Percentiles rank a stretch among this genome's conserved stretches.
Conservation (phyloP, 2,797 vertebrate species). For the Molossus alvarezi region DNA sequence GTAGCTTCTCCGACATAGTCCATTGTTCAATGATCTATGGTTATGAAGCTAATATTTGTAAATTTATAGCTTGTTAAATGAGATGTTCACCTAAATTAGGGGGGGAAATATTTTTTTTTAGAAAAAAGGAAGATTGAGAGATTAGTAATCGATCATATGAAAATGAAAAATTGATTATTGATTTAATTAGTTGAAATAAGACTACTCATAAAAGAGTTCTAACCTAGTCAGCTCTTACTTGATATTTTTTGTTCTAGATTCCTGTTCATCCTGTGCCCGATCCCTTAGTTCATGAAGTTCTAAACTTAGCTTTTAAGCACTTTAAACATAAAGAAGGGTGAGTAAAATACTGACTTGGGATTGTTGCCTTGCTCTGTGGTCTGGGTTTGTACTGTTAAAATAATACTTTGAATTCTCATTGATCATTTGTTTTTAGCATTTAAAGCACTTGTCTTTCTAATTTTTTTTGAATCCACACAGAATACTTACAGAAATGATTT, state of each 20-base stretch:
- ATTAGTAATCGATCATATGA: neutral
- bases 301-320: constrained; percentile 99
- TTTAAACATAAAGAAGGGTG: constrained; percentile 99
- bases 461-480: constrained; percentile 13
- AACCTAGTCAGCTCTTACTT: neutral
- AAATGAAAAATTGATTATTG: neutral
- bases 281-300: constrained; percentile 99
- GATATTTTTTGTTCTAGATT: constrained; percentile 93
- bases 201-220: neutral
- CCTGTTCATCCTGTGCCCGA: constrained; percentile 99
- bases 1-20: neutral
- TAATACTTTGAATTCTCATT: neutral
- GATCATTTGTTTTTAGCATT: constrained; percentile 26
- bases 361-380: neutral
- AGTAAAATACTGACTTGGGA: constrained; percentile 86
- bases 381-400: neutral
- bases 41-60: constrained; percentile 20
- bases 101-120: constrained; percentile 2
- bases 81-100: neutral
- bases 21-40: neutral
- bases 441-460: neutral
- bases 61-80: constrained; percentile 29
- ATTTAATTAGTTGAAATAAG: constrained; percentile 16
- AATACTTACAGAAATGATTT: constrained; percentile 9
- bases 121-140: neutral